These are phyloP conservation scores for Rachycentron canadum DNA, from an alignment of 2,797 vertebrate species.

Conservation along the genomic window DNA sequence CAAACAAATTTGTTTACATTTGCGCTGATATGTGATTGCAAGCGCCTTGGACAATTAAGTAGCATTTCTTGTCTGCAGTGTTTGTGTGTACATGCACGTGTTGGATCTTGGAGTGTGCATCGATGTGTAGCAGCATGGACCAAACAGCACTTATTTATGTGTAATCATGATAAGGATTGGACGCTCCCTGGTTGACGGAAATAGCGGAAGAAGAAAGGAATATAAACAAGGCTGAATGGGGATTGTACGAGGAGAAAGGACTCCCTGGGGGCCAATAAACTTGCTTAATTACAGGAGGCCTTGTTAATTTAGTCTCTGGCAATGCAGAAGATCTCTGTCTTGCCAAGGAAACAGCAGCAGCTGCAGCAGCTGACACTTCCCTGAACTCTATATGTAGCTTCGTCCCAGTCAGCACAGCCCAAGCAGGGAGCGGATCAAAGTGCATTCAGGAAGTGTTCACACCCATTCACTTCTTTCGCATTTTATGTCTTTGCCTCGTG, in stretches of 20 bases:
- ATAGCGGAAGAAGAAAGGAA: constrained; percentile 41
- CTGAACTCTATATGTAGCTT: constrained; percentile 60
- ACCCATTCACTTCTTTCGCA: no score
- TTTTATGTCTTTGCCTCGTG: no score
- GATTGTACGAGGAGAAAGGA: constrained; percentile 60
- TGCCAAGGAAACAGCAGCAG: constrained; percentile 56
- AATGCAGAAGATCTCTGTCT: constrained; percentile 59
- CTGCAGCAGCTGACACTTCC: constrained; percentile 58
- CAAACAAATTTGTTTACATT: constrained; percentile 47
- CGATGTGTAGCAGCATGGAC: constrained; percentile 1
- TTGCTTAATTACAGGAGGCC: constrained; percentile 74
- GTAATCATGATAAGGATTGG: constrained; percentile 60
- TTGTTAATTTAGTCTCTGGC: constrained; percentile 76
- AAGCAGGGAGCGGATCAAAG: constrained; percentile 2
- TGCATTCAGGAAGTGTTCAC: no score
- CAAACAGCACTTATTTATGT: constrained; percentile 44
- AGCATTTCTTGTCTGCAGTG: neutral
- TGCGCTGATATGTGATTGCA: constrained; percentile 21
- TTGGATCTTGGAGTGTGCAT: constrained; percentile 17
- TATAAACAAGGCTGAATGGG: constrained; percentile 72
- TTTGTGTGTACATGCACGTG: neutral
- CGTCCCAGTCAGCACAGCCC: constrained; percentile 32
- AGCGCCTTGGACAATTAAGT: constrained; percentile 37
- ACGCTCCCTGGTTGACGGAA: constrained; percentile 41
- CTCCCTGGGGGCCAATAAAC: constrained; percentile 75